Percentiles rank a stretch among this genome's conserved stretches.
Conservation (phyloP, 30 jellyfish, hydroid and myxozoan genomes). For the Chrysaora quinquecirrha region DNA sequence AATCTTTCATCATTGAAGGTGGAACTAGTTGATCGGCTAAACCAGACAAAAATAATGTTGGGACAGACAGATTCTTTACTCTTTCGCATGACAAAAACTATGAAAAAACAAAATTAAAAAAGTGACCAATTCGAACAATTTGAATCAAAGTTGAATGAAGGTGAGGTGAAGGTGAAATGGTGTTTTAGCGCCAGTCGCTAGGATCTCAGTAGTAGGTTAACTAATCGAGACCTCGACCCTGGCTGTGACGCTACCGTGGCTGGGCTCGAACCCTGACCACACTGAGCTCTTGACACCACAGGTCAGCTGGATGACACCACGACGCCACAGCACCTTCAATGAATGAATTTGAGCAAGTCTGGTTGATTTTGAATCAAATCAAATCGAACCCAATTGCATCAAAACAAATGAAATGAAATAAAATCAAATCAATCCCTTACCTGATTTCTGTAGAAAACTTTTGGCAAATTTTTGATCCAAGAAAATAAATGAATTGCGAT, state of each 20-base stretch:
- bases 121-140: not conserved
- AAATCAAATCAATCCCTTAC: conserved; percentile 13
- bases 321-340: too few species aligned
- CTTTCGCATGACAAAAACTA: conserved; percentile 86
- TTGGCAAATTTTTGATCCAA: conserved; percentile 69
- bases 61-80: conserved; percentile 58
- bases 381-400: too few species aligned
- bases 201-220: too few species aligned
- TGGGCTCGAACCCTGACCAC: too few species aligned
- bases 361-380: too few species aligned
- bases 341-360: not conserved
- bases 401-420: not conserved
- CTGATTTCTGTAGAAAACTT: conserved; percentile 86
- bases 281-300: too few species aligned
- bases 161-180: too few species aligned
- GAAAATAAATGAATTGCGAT: conserved; percentile 77
- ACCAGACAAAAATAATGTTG: conserved; percentile 88
- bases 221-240: too few species aligned
- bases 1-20: conserved; percentile 85
- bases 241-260: too few species aligned
- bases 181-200: too few species aligned
- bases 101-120: not conserved
- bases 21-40: conserved; percentile 95
- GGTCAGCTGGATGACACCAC: too few species aligned
- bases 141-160: not conserved